Evolutionary conservation across 53 echinoderm and acorn worm genomes (phyloP), one percentile per base, ranked within the genome.

Genomic region (Stichopus horrens): DNA sequence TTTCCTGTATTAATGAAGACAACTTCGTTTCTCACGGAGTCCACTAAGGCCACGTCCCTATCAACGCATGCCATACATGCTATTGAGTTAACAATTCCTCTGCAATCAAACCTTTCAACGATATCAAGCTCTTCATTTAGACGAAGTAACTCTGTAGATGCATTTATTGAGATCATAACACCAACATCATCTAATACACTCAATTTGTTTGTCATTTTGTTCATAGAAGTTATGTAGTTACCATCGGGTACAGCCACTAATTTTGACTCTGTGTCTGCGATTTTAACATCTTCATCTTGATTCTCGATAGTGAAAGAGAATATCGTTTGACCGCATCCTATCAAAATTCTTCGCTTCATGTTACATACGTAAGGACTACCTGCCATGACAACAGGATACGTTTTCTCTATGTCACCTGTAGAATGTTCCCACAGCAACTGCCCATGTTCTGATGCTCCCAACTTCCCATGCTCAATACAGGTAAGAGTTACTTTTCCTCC

Each of bases 21-120:
- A 83, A 60, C 60, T 83, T 83, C 83, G 37, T 83, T 59, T 9
- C 23, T 57, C 18, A 16, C 63, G 19, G 83, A 83, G 22, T 83
- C 83, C 19, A 83, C 13, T 10, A 83, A 13, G 18, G 83, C 83
- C 11, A 83, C 22, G 9, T 83, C 63, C 20, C 22, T 83, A 51
- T 83, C 83, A 60, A 83, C 83, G 59, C 83, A 83, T 5, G 83
- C 83, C n/a, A 83, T 11, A 21, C 59, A 83, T 6, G 22, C 58
- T 58, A 83, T 83, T 16, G 83, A 83, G 54, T 83, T 21, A 23
- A 83, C 83, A 14, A 21, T n/a, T 37, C 7, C 58, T 10, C 83
- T 83, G 60, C 60, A 83, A 23, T 83, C 83, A 53, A 83, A 11
- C 21, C 7, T 59, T 21, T 59, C 22, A 22, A 58, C 19, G n/a